Conservation (phyloP, 2,113 vertebrate species). For the Hippocampus guttulatus region DNA sequence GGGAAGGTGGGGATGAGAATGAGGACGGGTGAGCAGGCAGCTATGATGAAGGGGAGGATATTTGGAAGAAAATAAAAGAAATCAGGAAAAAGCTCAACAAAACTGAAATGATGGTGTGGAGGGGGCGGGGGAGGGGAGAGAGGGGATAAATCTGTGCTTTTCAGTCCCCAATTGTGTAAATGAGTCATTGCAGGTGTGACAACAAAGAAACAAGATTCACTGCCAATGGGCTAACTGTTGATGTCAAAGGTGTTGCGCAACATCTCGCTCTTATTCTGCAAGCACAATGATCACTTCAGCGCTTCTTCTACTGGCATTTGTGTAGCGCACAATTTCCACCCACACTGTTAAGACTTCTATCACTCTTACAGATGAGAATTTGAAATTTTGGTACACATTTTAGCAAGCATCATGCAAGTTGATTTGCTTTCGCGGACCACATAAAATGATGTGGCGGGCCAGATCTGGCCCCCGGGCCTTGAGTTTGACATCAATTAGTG, state of each 20-base stretch:
- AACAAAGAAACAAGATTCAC: background rate
- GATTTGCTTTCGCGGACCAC: no score
- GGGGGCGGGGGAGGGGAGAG: background rate
- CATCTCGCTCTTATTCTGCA: background rate
- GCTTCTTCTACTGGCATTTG: no score
- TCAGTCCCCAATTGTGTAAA: slow-evolving; percentile 34
- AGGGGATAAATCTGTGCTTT: slow-evolving; percentile 22
- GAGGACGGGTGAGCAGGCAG: slow-evolving; percentile 62
- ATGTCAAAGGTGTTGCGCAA: background rate
- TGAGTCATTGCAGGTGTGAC: background rate
- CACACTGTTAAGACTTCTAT: no score
- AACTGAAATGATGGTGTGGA: slow-evolving; percentile 20
- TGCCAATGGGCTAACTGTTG: background rate
- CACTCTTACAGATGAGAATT: no score
- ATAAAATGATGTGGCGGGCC: no score
- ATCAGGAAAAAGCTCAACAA: slow-evolving; percentile 46
- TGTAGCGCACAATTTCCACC: no score
- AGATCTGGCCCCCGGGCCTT: no score
- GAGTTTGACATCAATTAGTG: no score
- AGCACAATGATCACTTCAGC: slow-evolving; percentile 9
- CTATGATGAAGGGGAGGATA: slow-evolving; percentile 74
- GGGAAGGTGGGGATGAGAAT: slow-evolving; percentile 14
- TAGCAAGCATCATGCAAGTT: no score
- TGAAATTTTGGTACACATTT: no score
- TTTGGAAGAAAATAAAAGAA: slow-evolving; percentile 22